Evolutionary conservation across 2,797 vertebrate genomes (phyloP), one percentile per base, ranked within the genome.

Genomic region (Erethizon dorsatum): DNA sequence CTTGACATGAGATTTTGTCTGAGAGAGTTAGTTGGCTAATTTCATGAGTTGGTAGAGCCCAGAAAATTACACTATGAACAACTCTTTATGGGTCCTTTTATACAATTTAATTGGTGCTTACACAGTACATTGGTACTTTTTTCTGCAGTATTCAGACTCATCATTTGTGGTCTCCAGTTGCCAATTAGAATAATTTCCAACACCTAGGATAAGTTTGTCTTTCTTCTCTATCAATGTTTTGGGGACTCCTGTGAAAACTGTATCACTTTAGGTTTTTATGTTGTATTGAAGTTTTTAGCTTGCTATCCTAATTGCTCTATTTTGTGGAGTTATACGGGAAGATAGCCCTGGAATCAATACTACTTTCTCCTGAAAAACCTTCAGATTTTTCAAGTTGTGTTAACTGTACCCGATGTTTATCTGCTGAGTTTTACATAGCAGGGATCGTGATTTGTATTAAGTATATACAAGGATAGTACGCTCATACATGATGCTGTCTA

Each of bases 61-160:
- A 56, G 15, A 18, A 22, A 24, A 33, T 78, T 31, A 15, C 2
- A n/a, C 1, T 69, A 50, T 13, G 7, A n/a, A 5, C 17, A 28
- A 1, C 41, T 6, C 63, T 71, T 79, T 52, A 26, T 33, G 47
- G 1, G 26, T n/a, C 73, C 1, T 13, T 90, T 83, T 77, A 3
- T 61, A 33, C 31, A 56, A 6, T 17, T 90, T 59, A 50, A 41
- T 24, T 59, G 59, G 31, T 69, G n/a, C 3, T 78, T 54, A 47
- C 20, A 77, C 0, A 13, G 45, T 0, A 0, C 1, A 6, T 45
- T 47, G 1, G 17, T 4, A 13, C 15, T 50, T 77, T 52, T 4
- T 79, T 47, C 15, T 69, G 22, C 15, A 82, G 63, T 57, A 28
- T 65, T 82, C 13, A 47, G 0, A 28, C 65, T 33, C 33, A 31